phyloP scores from a whole-genome alignment of 1,140 invertebrate genomes.

The Trypoxylus dichotomus region DNA sequence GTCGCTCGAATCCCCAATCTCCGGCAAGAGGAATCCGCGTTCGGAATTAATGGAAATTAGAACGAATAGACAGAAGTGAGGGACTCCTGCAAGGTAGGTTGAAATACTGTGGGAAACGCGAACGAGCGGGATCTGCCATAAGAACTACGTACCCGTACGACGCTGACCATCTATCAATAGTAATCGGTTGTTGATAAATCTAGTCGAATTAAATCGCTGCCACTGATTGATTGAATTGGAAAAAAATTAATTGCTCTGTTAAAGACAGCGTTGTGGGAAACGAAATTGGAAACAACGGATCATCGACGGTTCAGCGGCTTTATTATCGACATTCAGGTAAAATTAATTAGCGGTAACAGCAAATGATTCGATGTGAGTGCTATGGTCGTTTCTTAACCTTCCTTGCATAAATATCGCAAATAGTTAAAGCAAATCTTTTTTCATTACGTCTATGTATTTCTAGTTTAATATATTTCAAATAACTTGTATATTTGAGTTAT shows the following conservation, averaged over 20 bases:
- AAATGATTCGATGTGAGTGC: too few relatives aligned
- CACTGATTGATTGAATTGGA: background rate
- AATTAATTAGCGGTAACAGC: too few relatives aligned
- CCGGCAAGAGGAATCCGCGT: background rate
- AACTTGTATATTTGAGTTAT: too few relatives aligned
- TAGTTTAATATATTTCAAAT: too few relatives aligned
- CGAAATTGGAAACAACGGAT: background rate
- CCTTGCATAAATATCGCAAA: too few relatives aligned
- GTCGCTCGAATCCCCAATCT: background rate
- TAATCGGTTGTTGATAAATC: constrained; percentile 8
- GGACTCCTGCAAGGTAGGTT: background rate
- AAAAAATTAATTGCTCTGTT: background rate
- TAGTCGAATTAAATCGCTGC: constrained; percentile 11
- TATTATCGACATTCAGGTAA: too few relatives aligned
- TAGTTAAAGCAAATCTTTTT: too few relatives aligned
- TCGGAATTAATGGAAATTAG: background rate
- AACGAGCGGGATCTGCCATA: background rate
- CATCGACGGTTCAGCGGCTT: background rate
- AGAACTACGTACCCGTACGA: background rate
- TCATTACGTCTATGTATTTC: too few relatives aligned
- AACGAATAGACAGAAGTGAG: background rate
- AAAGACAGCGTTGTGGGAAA: background rate
- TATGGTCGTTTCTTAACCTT: too few relatives aligned
- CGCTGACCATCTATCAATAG: background rate
- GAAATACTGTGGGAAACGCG: constrained; percentile 7